Conservation (phyloP, 2,888 invertebrate genomes). For the Flabesymbios commensalis region DNA sequence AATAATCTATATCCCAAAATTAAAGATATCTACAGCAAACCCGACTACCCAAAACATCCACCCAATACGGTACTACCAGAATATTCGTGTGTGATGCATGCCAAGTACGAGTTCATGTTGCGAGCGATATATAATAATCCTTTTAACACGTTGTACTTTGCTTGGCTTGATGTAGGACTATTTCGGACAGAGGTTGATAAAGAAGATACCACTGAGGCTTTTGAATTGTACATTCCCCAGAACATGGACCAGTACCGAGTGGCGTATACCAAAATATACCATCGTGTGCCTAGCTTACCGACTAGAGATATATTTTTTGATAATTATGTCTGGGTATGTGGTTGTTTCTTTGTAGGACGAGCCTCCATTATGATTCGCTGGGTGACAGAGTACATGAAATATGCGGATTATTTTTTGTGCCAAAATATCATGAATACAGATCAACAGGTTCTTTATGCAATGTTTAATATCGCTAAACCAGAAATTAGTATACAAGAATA, state of each 20-base stretch:
- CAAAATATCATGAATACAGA: constrained; percentile 46
- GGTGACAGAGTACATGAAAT: constrained; percentile 40
- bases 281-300: constrained; percentile 13
- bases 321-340: constrained; percentile 46
- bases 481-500: constrained; percentile 22
- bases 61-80: constrained; percentile 49
- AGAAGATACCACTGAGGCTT: not conserved
- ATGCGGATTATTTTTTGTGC: constrained; percentile 34
- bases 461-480: constrained; percentile 30
- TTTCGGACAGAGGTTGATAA: constrained; percentile 37
- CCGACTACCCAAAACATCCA: constrained; percentile 42
- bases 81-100: constrained; percentile 53
- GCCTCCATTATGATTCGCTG: constrained; percentile 36
- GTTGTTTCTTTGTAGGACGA: constrained; percentile 45
- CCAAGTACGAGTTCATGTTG: constrained; percentile 49
- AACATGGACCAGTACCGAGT: constrained; percentile 10
- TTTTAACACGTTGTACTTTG: constrained; percentile 44
- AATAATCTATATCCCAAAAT: constrained; percentile 36
- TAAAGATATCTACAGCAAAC: constrained; percentile 38
- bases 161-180: constrained; percentile 52
- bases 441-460: constrained; percentile 46
- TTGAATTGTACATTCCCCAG: constrained; percentile 12
- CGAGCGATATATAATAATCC: constrained; percentile 38
- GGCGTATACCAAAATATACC: constrained; percentile 18
- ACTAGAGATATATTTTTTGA: constrained; percentile 36